phyloP scores from a whole-genome alignment of 2,888 invertebrate genomes.

The Orchesellides sinensis region DNA sequence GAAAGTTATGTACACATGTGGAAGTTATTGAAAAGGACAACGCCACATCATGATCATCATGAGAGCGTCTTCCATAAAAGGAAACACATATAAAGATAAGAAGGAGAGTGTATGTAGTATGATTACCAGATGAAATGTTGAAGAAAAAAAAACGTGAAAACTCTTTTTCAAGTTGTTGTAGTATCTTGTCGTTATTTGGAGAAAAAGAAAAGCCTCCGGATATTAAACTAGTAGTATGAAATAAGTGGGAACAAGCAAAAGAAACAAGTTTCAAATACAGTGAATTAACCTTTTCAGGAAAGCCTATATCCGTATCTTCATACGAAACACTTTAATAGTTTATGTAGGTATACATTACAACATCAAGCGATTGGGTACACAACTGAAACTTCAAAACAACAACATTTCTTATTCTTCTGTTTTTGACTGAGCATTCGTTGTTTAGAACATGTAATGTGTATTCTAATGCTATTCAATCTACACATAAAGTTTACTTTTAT shows the following conservation, averaged over 20 bases:
- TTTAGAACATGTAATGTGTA: too few relatives aligned
- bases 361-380: constrained; percentile 29
- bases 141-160: constrained; percentile 1
- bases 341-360: constrained; percentile 17
- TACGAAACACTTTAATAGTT: too few relatives aligned
- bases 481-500: not conserved
- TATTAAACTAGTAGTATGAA: constrained; percentile 45
- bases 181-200: constrained; percentile 30
- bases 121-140: constrained; percentile 17
- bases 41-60: too few relatives aligned
- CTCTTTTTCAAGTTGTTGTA: constrained; percentile 3
- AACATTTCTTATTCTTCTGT: constrained; percentile 18
- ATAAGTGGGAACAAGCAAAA: constrained; percentile 8
- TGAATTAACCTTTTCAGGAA: constrained; percentile 3
- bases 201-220: constrained; percentile 54
- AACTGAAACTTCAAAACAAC: constrained; percentile 23
- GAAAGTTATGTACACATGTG: too few relatives aligned
- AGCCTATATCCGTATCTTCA: not conserved
- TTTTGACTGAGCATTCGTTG: constrained; percentile 27
- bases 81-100: constrained; percentile 22
- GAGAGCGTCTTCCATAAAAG: not conserved
- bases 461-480: not conserved
- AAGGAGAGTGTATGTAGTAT: constrained; percentile 32
- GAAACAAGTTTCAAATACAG: constrained; percentile 20
- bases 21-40: too few relatives aligned